Evolutionary conservation across 2,113 vertebrate genomes (phyloP).

Genomic region (Charadrius vociferus): DNA sequence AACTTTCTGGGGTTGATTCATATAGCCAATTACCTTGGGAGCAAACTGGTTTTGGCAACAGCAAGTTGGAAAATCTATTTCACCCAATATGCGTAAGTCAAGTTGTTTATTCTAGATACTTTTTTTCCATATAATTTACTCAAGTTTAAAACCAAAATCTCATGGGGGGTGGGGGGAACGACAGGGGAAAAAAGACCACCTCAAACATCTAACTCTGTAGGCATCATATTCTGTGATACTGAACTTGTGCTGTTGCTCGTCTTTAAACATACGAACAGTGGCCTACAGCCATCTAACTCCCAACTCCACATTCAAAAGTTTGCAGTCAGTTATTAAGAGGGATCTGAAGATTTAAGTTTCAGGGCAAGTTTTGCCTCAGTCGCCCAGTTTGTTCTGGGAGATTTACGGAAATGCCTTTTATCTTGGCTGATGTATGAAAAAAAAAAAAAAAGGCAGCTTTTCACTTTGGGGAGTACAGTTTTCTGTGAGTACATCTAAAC

Average conservation of each 20-base stretch:
- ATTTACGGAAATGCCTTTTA: neutral
- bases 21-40: neutral
- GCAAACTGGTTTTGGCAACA: neutral
- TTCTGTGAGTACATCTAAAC: neutral
- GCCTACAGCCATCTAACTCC: neutral
- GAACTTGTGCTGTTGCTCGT: neutral
- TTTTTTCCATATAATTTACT: neutral
- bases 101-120: neutral
- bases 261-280: neutral
- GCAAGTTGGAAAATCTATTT: neutral
- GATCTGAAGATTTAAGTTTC: neutral
- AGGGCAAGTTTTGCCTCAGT: neutral
- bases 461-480: neutral
- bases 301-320: neutral
- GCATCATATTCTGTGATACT: neutral
- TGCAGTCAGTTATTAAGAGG: neutral
- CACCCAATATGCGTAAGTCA: neutral
- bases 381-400: neutral
- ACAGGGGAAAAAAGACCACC: neutral
- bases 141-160: neutral
- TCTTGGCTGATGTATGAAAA: neutral
- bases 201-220: neutral
- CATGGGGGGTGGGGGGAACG: accelerated
- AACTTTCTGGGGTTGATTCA: neutral
- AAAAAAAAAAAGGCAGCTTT: neutral